Evolutionary conservation across 2,113 vertebrate species (phyloP), one percentile per base, ranked within the genome.

Genomic region (Pygoscelis adeliae): DNA sequence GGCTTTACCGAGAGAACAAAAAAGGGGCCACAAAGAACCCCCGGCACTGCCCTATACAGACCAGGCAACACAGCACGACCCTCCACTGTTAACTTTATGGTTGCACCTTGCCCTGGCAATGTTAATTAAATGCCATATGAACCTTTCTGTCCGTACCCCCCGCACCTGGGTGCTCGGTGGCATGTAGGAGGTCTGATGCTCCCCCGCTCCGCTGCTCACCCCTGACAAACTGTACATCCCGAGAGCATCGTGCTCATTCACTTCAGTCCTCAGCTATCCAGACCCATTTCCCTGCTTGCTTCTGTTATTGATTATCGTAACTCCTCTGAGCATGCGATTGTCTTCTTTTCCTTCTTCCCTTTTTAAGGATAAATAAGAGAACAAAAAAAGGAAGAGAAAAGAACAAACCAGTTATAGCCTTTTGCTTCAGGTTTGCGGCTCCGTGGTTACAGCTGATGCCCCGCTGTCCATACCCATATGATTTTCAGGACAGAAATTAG

Each of bases 401-500:
- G 8, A 84, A 74, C 47, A 50, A 18, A 5, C 36, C 83, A 80
- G 66, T 80, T 83, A 38, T 42, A 85, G 69, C 40, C 47, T 74
- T 93, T 79, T 69, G 23, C 91, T 96, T 86, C 56, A 36, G 49
- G 52, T 93, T 83, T 46, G 58, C 0, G 0, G 40, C 84, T 96
- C 66, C 0, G 36, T 83, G 84, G 82, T 77, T 93, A 14, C 66
- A 65, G 74, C 83, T 55, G 85, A 66, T 80, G 88, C 67, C 90
- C 71, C 71, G 14, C 85, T 66, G 87, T 86, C 71, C 50, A 3
- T 3, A 50, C 12, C 42, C 22, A 1, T 65, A 7, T 71, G 86
- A 97, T 80, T 94, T 94, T 90, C 93, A 92, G 92, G 74, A 89
- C 26, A 63, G 76, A 73, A 89, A 96, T 97, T 94, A 97, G 79